These are phyloP conservation scores for Cebidichthys violaceus DNA, from an alignment of 2,113 vertebrate genomes.

Conservation along the genomic window DNA sequence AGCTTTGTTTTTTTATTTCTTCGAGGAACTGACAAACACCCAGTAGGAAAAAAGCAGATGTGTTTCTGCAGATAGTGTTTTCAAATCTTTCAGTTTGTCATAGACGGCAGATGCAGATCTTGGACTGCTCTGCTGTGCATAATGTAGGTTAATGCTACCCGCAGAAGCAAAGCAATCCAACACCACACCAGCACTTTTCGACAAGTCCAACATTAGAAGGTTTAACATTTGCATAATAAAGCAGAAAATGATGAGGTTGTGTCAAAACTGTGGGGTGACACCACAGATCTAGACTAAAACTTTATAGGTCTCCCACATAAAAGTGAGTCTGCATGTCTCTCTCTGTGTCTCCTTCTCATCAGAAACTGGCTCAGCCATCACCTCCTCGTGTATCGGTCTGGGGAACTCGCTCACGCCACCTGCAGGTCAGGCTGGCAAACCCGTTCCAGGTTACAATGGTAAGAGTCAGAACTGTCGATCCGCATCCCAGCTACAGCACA, in stretches of 20 bases:
- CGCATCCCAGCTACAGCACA: neutral
- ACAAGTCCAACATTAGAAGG: neutral
- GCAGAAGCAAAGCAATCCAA: neutral
- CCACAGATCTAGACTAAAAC: neutral
- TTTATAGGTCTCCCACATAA: neutral
- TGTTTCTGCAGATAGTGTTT: conserved; percentile 7
- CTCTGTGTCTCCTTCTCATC: conserved; percentile 14
- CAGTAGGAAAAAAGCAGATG: neutral
- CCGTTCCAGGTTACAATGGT: conserved; percentile 97
- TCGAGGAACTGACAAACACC: neutral
- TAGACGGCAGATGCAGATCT: conserved; percentile 25
- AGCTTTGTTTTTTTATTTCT: neutral
- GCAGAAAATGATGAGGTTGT: neutral
- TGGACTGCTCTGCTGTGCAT: conserved; percentile 3
- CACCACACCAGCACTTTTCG: neutral
- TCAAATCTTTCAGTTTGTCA: neutral
- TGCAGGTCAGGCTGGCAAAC: conserved; percentile 92
- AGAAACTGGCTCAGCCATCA: conserved; percentile 97
- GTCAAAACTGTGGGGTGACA: neutral
- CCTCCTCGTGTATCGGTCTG: conserved; percentile 91
- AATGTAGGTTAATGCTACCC: conserved; percentile 66
- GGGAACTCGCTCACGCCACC: conserved; percentile 91
- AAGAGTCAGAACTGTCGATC: conserved; percentile 46
- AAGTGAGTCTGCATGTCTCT: neutral
- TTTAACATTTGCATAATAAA: neutral